Evolutionary conservation across 30 jellyfish, hydroid and myxozoan genomes (phyloP).

Genomic region (Phacellophora camtschatica): DNA sequence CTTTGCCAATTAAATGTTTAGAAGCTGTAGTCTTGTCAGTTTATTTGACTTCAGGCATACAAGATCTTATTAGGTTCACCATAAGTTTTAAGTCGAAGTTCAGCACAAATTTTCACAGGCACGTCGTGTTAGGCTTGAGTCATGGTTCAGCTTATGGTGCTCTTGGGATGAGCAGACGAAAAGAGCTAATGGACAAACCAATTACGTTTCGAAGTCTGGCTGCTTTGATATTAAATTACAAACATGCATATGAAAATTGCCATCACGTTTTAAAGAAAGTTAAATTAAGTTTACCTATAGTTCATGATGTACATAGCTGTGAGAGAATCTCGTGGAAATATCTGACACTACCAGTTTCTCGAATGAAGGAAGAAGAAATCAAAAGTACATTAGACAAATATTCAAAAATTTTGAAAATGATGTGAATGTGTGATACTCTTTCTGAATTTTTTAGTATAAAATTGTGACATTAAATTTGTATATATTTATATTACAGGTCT

Average conservation of each 20-base stretch:
- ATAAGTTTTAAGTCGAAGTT: conserved; percentile 83
- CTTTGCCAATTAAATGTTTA: conserved; percentile 86
- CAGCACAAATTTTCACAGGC: conserved; percentile 67
- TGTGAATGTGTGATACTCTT: too few species aligned
- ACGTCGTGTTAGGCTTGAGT: conserved; percentile 83
- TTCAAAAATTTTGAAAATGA: conserved; percentile 57
- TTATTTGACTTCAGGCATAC: conserved; percentile 67
- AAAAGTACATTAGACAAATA: conserved; percentile 50
- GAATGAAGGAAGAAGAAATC: conserved; percentile 55
- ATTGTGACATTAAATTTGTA: too few species aligned
- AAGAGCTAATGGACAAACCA: conserved; percentile 77
- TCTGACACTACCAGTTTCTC: conserved; percentile 52
- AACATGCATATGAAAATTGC: conserved; percentile 64
- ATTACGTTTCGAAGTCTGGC: conserved; percentile 54
- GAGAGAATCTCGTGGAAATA: conserved; percentile 76
- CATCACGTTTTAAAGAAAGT: conserved; percentile 72
- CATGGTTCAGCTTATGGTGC: conserved; percentile 79
- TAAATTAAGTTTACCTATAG: conserved; percentile 59
- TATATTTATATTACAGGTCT: too few species aligned
- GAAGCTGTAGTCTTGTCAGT: conserved; percentile 85
- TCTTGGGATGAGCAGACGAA: conserved; percentile 86
- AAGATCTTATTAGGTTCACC: conserved; percentile 65
- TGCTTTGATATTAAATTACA: conserved; percentile 57
- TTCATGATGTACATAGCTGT: conserved; percentile 68
- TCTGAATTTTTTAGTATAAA: too few species aligned